Evolutionary conservation across 1,140 invertebrate species (phyloP).

Genomic region (Drosophila rhopaloa): DNA sequence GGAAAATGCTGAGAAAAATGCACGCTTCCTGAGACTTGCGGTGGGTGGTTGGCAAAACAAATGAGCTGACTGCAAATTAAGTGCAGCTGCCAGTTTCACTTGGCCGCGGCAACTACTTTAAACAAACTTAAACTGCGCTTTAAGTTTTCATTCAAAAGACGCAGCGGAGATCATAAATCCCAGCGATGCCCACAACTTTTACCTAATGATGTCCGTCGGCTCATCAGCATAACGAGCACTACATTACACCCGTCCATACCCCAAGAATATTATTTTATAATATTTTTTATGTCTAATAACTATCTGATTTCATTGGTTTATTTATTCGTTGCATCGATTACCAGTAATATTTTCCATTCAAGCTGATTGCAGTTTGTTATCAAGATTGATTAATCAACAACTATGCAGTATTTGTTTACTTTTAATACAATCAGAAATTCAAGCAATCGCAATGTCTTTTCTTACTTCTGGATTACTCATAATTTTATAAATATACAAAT

Average conservation of each 20-base stretch:
- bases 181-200: slow-evolving; percentile 5
- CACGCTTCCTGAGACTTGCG: slow-evolving; percentile 22
- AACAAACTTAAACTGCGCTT: slow-evolving; percentile 62
- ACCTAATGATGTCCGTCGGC: slow-evolving; percentile 48
- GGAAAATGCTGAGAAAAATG: slow-evolving; percentile 36
- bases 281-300: too few relatives aligned
- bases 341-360: too few relatives aligned
- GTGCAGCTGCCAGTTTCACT: slow-evolving; percentile 77
- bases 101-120: slow-evolving; percentile 65
- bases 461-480: too few relatives aligned
- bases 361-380: too few relatives aligned
- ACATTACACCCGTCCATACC: neutral
- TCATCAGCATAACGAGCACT: slow-evolving; percentile 1
- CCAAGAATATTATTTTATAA: too few relatives aligned
- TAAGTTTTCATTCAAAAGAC: slow-evolving; percentile 61
- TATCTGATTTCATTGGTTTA: too few relatives aligned
- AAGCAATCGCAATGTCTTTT: too few relatives aligned
- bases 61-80: slow-evolving; percentile 78
- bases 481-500: too few relatives aligned
- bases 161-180: slow-evolving; percentile 24
- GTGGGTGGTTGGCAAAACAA: slow-evolving; percentile 45
- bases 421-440: too few relatives aligned
- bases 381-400: too few relatives aligned
- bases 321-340: too few relatives aligned
- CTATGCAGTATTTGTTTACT: too few relatives aligned